Evolutionary conservation across 1,140 invertebrate genomes (phyloP).

Genomic region (Drosophila virilis): DNA sequence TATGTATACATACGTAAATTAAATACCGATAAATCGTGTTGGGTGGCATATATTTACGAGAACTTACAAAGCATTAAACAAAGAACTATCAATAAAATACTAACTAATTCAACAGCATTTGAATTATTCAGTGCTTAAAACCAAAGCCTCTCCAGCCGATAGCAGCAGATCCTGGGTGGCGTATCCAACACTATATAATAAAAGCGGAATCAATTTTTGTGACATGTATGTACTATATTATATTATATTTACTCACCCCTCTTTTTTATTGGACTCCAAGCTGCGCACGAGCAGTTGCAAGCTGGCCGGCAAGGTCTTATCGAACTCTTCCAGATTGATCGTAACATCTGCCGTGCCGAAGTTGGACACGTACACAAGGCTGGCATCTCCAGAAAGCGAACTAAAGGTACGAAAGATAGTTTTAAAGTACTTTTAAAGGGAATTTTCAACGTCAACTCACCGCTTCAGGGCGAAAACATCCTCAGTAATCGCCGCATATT

Average conservation of each 20-base stretch:
- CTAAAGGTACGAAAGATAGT: constrained; percentile 7
- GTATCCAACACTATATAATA: constrained; percentile 20
- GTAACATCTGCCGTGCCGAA: constrained; percentile 31
- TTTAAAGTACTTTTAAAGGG: neutral
- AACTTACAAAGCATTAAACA: constrained; percentile 46
- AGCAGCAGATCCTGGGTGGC: constrained; percentile 6
- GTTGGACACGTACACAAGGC: constrained; percentile 61
- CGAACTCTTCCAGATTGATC: constrained; percentile 55
- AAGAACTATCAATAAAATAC: constrained; percentile 42
- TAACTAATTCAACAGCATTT: constrained; percentile 23
- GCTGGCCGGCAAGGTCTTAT: constrained; percentile 29
- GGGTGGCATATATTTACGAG: constrained; percentile 59
- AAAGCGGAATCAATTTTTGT: too few species aligned
- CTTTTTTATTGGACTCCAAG: constrained; percentile 44
- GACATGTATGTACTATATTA: neutral
- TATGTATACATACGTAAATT: constrained; percentile 44
- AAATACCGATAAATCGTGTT: constrained; percentile 64
- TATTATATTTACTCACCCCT: constrained; percentile 46
- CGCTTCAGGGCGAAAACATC: constrained; percentile 59
- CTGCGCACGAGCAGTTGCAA: constrained; percentile 56
- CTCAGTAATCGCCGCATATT: constrained; percentile 47
- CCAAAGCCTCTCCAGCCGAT: constrained; percentile 47
- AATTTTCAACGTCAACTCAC: constrained; percentile 16
- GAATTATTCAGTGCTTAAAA: constrained; percentile 38
- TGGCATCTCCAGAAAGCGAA: constrained; percentile 16